phyloP scores from a whole-genome alignment of 2,113 vertebrate species.

The Talpa occidentalis region DNA sequence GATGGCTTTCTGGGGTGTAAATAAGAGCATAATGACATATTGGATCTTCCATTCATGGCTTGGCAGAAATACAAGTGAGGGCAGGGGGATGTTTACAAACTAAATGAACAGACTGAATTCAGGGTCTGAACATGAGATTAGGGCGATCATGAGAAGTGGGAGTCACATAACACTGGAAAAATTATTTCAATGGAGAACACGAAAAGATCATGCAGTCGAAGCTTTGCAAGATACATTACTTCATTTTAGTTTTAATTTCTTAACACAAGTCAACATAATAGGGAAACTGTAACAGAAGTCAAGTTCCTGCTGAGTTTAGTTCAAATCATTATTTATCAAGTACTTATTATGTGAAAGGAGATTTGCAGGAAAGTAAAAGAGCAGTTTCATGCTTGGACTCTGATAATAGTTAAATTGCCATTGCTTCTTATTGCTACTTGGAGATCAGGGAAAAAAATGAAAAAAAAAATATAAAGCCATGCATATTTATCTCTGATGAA shows the following conservation, averaged over 20 bases:
- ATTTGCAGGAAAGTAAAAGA: neutral
- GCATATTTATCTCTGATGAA: neutral
- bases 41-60: neutral
- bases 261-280: neutral
- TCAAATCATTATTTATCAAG: constrained; percentile 44
- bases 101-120: neutral
- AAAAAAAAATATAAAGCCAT: neutral
- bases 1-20: constrained; percentile 35
- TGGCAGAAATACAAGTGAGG: constrained; percentile 35
- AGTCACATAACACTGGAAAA: neutral
- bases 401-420: constrained; percentile 6
- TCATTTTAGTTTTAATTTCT: constrained; percentile 45
- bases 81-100: constrained; percentile 48
- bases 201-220: neutral
- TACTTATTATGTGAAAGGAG: neutral
- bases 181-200: neutral
- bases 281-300: constrained; percentile 12
- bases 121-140: neutral
- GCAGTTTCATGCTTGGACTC: neutral
- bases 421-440: neutral
- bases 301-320: neutral
- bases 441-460: neutral
- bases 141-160: neutral
- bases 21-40: constrained; percentile 27
- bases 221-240: neutral